These are phyloP conservation scores for Slavum lentiscoides DNA, from an alignment of 2,888 invertebrate species.

Conservation along the genomic window DNA sequence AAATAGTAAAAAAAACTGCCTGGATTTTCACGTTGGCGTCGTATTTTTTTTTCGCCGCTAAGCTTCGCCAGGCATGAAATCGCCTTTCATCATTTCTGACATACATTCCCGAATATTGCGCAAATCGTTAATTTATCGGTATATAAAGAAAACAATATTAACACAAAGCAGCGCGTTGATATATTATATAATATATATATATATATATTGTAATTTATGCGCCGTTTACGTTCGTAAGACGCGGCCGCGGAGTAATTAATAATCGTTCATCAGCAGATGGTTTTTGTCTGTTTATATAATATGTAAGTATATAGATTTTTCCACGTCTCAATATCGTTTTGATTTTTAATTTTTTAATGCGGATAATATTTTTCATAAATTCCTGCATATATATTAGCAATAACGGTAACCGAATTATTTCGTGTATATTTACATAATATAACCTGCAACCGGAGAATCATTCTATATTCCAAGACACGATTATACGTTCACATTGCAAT, in stretches of 20 bases:
- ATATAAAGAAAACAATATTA: background rate
- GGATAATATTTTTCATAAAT: background rate
- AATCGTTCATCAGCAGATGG: background rate
- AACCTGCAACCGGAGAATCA: background rate
- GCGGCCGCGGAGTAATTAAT: background rate
- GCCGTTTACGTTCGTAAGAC: background rate
- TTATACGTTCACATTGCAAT: background rate
- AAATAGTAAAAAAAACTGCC: background rate
- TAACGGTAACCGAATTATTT: background rate
- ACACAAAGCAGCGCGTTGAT: background rate
- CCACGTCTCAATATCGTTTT: background rate
- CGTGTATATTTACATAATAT: background rate
- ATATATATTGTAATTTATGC: conserved; percentile 19
- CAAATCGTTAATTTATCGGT: conserved; percentile 30
- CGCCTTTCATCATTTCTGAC: conserved; percentile 43
- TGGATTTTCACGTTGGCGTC: conserved; percentile 4
- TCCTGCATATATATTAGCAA: background rate
- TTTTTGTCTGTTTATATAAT: no score
- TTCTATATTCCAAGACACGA: conserved; percentile 1
- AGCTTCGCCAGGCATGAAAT: conserved; percentile 50
- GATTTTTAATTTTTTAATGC: background rate
- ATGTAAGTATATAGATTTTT: background rate
- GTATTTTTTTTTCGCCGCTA: conserved; percentile 23
- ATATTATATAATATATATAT: no score
- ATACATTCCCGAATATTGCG: conserved; percentile 39